These are phyloP conservation scores for Oncorhynchus masou DNA, from an alignment of 2,113 vertebrate species.

Conservation along the genomic window DNA sequence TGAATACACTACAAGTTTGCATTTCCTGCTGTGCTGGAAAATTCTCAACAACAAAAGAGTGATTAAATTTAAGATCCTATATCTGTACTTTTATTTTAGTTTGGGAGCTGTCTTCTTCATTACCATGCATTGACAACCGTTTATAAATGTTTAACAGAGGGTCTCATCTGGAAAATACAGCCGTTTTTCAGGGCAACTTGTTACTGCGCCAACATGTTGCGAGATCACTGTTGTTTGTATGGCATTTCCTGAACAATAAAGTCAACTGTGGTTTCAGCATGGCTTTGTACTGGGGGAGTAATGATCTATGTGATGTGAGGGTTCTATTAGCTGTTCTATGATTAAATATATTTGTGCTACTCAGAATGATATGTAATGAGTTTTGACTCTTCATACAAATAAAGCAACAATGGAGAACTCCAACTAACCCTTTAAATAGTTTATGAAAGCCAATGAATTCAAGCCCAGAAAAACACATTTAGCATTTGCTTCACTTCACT, in stretches of 20 bases:
- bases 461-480: neutral
- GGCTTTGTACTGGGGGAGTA: constrained; percentile 45
- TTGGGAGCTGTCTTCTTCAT: neutral
- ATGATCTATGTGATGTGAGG: constrained; percentile 61
- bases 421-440: constrained; percentile 21
- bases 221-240: constrained; percentile 41
- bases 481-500: neutral
- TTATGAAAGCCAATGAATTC: neutral
- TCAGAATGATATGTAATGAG: constrained; percentile 45
- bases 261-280: constrained; percentile 47
- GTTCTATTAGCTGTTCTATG: constrained; percentile 32
- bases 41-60: no score
- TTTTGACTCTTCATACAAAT: constrained; percentile 18
- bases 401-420: constrained; percentile 21
- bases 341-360: constrained; percentile 46
- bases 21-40: no score
- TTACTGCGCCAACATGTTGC: constrained; percentile 30
- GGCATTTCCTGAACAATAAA: constrained; percentile 54
- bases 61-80: no score
- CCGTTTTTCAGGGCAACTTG: constrained; percentile 29
- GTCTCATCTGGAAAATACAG: constrained; percentile 43
- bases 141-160: constrained; percentile 31
- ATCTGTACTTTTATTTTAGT: neutral
- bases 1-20: no score
- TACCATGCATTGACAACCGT: neutral